Evolutionary conservation across 2,113 vertebrate species (phyloP), one percentile per base, ranked within the genome.

Genomic region (Pithys albifrons): DNA sequence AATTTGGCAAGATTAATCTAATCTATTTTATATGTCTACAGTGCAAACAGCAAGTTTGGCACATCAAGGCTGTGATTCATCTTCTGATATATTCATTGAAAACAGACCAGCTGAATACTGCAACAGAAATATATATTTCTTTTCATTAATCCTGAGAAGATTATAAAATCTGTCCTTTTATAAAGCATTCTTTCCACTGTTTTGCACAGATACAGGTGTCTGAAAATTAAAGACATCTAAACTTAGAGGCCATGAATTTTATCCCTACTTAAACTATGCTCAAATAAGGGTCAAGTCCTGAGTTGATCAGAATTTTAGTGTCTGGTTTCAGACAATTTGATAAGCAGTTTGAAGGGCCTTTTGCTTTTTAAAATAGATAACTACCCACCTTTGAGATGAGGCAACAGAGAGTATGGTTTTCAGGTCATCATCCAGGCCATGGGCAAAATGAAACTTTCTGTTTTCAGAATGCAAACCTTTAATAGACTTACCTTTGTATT

Each of bases 61-160:
- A 74, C 29, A 77, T 73, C 83, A 86, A 71, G 55, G 51, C 54
- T 35, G 37, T 59, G 83, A 95, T 94, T 95, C 72, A 94, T 95
- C 84, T 94, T 92, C 77, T 62, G 52, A 74, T 77, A 67, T 2
- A 91, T 95, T 75, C 70, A 75, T 67, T 78, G 91, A 95, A 96
- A 94, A 87, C 65, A 95, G 80, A 74, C 62, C 46, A 64, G 13
- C 58, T 64, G 55, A 94, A 89, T 64, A 55, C 39, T 87, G 70
- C 57, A 64, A 43, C 59, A 93, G 77, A 91, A 89, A 81, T 84
- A 57, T 7, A 25, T 77, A 23, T 87, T 94, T 80, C 55, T 77
- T 94, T 66, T 65, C 23, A 54, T 15, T 78, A 48, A n/a, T 94
- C 74, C 61, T 54, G 31, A 81, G 62, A 9, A 81, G 37, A 77